Percentiles rank a stretch among this genome's conserved stretches.
Evolutionary conservation across 2,888 invertebrate species (phyloP).

Genomic region (Synanthedon andrenaeformis): DNA sequence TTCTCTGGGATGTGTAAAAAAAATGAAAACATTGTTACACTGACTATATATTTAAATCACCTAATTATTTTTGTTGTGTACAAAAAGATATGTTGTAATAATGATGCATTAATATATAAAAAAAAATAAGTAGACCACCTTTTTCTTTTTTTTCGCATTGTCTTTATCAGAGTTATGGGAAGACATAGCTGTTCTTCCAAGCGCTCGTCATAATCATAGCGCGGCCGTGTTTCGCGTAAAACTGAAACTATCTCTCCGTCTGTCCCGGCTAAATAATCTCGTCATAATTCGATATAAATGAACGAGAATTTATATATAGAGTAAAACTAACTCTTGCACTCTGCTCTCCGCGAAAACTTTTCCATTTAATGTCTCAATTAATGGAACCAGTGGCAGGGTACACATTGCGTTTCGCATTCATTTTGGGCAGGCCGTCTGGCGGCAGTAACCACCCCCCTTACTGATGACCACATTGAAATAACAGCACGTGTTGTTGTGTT

Average conservation of each 20-base stretch:
- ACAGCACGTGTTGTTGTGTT: too few species aligned
- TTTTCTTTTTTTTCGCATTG: conserved; percentile 23
- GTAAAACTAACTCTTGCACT: too few species aligned
- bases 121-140: background rate
- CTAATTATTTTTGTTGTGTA: background rate
- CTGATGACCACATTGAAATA: too few species aligned
- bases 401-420: too few species aligned
- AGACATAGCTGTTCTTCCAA: conserved; percentile 16
- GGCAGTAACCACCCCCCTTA: too few species aligned
- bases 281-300: conserved; percentile 6
- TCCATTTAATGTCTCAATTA: too few species aligned
- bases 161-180: conserved; percentile 23
- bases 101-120: background rate
- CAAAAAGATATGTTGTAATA: background rate
- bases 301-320: too few species aligned
- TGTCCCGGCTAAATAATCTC: conserved; percentile 8
- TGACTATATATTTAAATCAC: background rate
- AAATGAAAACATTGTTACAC: background rate
- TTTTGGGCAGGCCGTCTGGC: too few species aligned
- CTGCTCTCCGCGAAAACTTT: too few species aligned
- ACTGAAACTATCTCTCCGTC: conserved; percentile 30
- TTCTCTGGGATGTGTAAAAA: background rate
- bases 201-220: conserved; percentile 12
- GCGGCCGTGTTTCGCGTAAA: conserved; percentile 28
- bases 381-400: too few species aligned